Evolutionary conservation across 2,113 vertebrate genomes (phyloP), one percentile per base, ranked within the genome.

Genomic region (Gadus chalcogrammus): DNA sequence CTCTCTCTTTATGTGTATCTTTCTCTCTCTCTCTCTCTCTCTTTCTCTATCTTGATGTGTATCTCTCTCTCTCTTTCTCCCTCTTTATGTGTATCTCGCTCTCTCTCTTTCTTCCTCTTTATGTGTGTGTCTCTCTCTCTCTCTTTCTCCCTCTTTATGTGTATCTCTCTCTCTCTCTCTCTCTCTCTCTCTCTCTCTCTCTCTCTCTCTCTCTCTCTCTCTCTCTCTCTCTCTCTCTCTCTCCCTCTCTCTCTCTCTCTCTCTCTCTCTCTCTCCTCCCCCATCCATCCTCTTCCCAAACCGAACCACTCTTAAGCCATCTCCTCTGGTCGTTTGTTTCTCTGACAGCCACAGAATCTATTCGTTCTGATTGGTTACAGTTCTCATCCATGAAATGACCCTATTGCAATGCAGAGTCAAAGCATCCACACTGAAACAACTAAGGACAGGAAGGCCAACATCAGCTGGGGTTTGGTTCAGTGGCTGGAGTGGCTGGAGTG

Each of bases 341-440:
- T 79, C 77, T 78, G 84, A 82, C 80, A 82, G 83, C 48, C 68
- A 76, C 75, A 67, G 62, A 85, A 79, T 88, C 80, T 83, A 88
- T 90, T 86, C 84, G 78, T 72, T 70, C 52, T 67, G 80, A 90
- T 89, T 88, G 82, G 88, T 83, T 85, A 80, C 82, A 82, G 77
- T 81, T n/a, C n/a, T n/a, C n/a, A n/a, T n/a, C n/a, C n/a, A n/a
- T n/a, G n/a, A n/a, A n/a, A n/a, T n/a, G n/a, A 85, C 83, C 69
- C 68, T 52, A 60, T 59, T 65, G 42, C 38, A 16, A 64, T 35
- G 16, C 35, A 67, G 17, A 16, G 35, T 17, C 9, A 15, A 31
- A 35, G 17, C 12, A 52, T 28, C 42, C 35, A 70, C 22, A 77
- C 52, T 27, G 42, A 56, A n/a, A n/a, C 15, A n/a, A n/a, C 15